Evolutionary conservation across 2,113 vertebrate genomes (phyloP), one percentile per base, ranked within the genome.

Genomic region (Toxotes jaculatrix): DNA sequence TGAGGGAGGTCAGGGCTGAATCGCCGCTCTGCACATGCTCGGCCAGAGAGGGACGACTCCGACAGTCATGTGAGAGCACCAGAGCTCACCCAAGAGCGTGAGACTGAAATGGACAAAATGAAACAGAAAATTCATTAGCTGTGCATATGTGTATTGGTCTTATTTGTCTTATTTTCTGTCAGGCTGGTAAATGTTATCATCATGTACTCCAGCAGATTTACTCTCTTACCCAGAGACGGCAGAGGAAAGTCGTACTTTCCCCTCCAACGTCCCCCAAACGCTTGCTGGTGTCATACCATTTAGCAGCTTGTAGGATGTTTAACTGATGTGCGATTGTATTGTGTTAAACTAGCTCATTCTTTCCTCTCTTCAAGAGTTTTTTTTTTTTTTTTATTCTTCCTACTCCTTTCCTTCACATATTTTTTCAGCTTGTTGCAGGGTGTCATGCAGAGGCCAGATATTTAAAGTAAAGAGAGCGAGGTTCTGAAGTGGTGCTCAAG

Each of bases 361-460:
- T 73, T 57, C 38, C 38, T 72, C 40, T 23, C 40, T 73, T 82
- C 49, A 60, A 66, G 31, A 27, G 51, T 19, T 49, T 73, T 57
- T 71, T 36, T 73, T 57, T 71, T 36, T 27, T 27, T 27, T 27
- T 27, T 27, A 27, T 27, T 53, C 56, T 55, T 19, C 19, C 51
- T 62, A 4, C 56, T 80, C 40, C 57, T 75, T 59, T 51, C 31
- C 23, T 47, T 74, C 62, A 49, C 62, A 59, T 49, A 61, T 49
- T 71, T 69, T 87, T 80, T 73, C 49, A 77, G 43, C 79, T 63
- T 88, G 85, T 88, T 90, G 90, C 83, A 57, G 60, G 89, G 92
- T 93, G 93, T 94, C 93, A 95, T 65, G 80, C 74, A 91, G 93
- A 92, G 95, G 93, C 93, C 94, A 95, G 92, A 93, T 94, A 94